phyloP scores from a whole-genome alignment of 1,140 invertebrate genomes.

The Sycobia sp. region DNA sequence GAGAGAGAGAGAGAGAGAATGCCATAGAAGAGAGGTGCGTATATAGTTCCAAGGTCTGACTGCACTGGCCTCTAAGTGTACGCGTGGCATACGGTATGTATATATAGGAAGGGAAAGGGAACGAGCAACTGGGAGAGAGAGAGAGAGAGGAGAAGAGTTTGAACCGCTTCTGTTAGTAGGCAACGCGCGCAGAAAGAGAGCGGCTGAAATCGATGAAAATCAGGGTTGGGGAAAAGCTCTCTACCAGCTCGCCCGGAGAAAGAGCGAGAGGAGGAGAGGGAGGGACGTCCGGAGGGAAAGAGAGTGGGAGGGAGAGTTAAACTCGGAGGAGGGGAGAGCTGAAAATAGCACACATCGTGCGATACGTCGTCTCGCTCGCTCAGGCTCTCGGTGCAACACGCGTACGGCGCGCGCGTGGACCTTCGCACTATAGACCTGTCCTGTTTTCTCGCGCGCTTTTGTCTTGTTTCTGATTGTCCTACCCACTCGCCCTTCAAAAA shows the following conservation, averaged over 20 bases:
- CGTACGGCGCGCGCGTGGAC: background rate
- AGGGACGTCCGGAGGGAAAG: too few relatives aligned
- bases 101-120: conserved; percentile 16
- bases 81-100: background rate
- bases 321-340: too few relatives aligned
- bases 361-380: background rate
- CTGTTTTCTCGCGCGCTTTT: too few relatives aligned
- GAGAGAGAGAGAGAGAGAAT: background rate
- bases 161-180: conserved; percentile 8
- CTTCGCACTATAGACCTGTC: too few relatives aligned
- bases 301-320: conserved; percentile 5
- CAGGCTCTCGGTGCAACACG: background rate
- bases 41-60: background rate
- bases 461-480: too few relatives aligned
- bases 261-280: too few relatives aligned
- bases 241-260: conserved; percentile 6
- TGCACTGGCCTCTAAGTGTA: conserved; percentile 9
- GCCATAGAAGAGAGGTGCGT: too few relatives aligned
- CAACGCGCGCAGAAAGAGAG: conserved; percentile 27
- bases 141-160: conserved; percentile 18
- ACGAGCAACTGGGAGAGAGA: too few relatives aligned
- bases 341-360: conserved; percentile 21
- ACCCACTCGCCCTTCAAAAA: too few relatives aligned
- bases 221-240: conserved; percentile 40
- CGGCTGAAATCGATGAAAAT: conserved; percentile 43